Percentiles rank a stretch among this genome's conserved stretches.
phyloP scores from a whole-genome alignment of 2,888 invertebrate species.

The Molorchus minor region DNA sequence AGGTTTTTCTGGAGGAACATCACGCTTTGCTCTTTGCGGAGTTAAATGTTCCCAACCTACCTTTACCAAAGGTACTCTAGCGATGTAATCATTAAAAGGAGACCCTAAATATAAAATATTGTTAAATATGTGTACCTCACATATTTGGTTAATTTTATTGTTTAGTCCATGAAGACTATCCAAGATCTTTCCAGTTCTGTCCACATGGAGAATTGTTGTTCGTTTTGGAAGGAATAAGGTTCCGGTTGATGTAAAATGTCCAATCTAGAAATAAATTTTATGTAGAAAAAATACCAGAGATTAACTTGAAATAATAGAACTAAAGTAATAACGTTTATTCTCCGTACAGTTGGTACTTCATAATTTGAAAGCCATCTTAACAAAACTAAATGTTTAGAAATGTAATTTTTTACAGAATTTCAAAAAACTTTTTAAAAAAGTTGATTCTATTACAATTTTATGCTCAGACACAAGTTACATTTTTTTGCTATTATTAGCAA shows the following conservation, averaged over 20 bases:
- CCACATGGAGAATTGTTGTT: conserved; percentile 71
- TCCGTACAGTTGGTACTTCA: too few relatives aligned
- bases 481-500: too few relatives aligned
- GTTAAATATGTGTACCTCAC: conserved; percentile 74
- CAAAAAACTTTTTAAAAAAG: too few relatives aligned
- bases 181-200: conserved; percentile 77
- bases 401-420: too few relatives aligned
- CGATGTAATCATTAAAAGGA: conserved; percentile 74
- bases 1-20: conserved; percentile 26
- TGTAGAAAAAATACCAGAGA: not conserved
- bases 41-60: conserved; percentile 58
- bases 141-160: conserved; percentile 65
- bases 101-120: conserved; percentile 74
- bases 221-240: conserved; percentile 60
- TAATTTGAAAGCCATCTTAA: too few relatives aligned
- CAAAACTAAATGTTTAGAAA: too few relatives aligned
- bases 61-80: conserved; percentile 69
- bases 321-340: too few relatives aligned
- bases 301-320: conserved; percentile 3
- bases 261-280: conserved; percentile 66
- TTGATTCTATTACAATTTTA: too few relatives aligned
- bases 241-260: conserved; percentile 67
- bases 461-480: too few relatives aligned
- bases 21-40: conserved; percentile 31
- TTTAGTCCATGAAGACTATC: conserved; percentile 74